Base-by-base conservation (phyloP, 1,140 invertebrate genomes). In the Cyphomyrmex costatus region DNA sequence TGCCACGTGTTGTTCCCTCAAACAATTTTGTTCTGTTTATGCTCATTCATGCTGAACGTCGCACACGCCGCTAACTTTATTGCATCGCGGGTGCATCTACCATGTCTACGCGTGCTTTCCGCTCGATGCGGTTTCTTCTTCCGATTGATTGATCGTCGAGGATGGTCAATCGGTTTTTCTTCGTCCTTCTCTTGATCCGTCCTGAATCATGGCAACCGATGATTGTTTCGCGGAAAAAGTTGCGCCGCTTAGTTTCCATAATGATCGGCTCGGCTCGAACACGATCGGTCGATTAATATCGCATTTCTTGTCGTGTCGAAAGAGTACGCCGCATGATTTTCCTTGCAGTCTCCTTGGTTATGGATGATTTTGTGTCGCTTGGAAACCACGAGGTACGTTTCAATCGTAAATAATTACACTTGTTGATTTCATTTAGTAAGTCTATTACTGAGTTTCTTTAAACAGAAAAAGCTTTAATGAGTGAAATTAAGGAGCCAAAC, bases 21-120 rank as follows among this genome's bases (percentile, higher is more conserved):
- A 49, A 79, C 68, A 61, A 61, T 71, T 73, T 74, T 21, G 79
- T 61, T n/a, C 49, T 60, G 65, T 56, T 58, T 85, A 68, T 58
- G 68, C 68, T 89, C 74, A 24, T 79, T 30, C 49, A 74, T 66
- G 53, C 42, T 7, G 49, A 61, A 66, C 61, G 42, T 70, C 51
- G 85, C 65, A 56, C 70, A 89, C 61, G 46, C 56, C 74, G 87
- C 87, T 92, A 92, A 92, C 92, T 93, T 93, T 93, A 93, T 93
- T 91, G 92, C 92, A 76, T 87, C 85, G 70, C 89, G 86, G 85
- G 87, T 85, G 88, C 87, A 83, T 90, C 86, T 56, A 63, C 63
- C 85, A 82, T 65, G 65, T 63, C 66, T 83, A 76, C 90, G 86
- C 85, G 88, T 90, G 84, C 88, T 88, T 86, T 87, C 78, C 73